phyloP scores from a whole-genome alignment of 2,888 invertebrate genomes.

The Nemoura dubitans region DNA sequence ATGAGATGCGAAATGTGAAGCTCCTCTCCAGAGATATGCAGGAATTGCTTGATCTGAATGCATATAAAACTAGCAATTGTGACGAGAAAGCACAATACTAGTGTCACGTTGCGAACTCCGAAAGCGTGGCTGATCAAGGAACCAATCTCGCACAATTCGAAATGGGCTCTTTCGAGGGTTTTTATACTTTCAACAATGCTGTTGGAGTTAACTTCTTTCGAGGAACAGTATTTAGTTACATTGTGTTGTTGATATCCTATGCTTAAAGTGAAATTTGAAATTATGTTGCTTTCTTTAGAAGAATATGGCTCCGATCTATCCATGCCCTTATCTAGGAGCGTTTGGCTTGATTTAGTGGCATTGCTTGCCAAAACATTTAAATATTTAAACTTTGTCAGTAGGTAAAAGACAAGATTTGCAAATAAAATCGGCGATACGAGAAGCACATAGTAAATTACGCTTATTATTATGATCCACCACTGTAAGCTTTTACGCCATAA shows the following conservation, averaged over 20 bases:
- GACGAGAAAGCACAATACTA: not conserved
- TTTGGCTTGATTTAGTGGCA: not conserved
- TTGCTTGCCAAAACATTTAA: not conserved
- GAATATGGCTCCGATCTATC: no score
- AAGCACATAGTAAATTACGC: not conserved
- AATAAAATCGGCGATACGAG: not conserved
- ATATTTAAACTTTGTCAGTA: not conserved
- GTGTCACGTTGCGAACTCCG: not conserved
- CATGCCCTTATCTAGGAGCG: no score
- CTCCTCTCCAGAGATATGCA: not conserved
- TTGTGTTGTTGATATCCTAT: not conserved
- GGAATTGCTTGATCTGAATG: not conserved
- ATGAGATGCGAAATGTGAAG: not conserved
- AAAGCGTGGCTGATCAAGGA: not conserved
- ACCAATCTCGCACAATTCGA: not conserved
- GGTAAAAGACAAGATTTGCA: not conserved
- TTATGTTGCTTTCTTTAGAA: not conserved
- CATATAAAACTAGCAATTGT: not conserved
- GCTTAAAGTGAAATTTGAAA: not conserved
- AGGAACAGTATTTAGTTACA: not conserved
- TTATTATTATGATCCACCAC: not conserved
- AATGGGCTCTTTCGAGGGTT: not conserved
- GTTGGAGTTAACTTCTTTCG: not conserved
- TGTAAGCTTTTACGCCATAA: not conserved
- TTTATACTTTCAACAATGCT: not conserved